Percentiles rank a stretch among this genome's conserved stretches.
Conservation (phyloP, 2,888 invertebrate species). For the Nematopogon swammerdamellus region DNA sequence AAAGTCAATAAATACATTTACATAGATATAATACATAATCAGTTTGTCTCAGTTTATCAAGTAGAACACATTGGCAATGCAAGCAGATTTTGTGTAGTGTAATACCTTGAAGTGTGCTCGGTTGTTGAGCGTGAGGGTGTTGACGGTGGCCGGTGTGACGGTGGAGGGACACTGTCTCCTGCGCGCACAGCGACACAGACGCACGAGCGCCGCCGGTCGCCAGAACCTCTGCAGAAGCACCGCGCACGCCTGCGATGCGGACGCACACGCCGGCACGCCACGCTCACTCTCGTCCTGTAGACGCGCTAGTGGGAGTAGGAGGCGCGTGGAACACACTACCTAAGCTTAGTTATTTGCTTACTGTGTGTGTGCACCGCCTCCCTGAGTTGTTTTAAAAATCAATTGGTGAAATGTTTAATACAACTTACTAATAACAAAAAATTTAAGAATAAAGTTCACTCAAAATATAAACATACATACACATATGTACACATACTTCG, state of each 20-base stretch:
- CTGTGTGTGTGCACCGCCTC: too few relatives aligned
- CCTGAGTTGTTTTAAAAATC: too few relatives aligned
- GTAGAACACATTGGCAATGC: too few relatives aligned
- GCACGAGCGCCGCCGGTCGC: slow-evolving; percentile 54
- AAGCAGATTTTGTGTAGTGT: too few relatives aligned
- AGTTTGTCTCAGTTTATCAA: too few relatives aligned
- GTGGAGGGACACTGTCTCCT: slow-evolving; percentile 47
- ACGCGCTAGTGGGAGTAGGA: not conserved
- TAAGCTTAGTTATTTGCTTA: not conserved
- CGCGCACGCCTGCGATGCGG: slow-evolving; percentile 45
- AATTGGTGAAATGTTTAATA: too few relatives aligned
- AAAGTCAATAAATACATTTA: too few relatives aligned
- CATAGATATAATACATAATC: slow-evolving; percentile 6
- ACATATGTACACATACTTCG: too few relatives aligned
- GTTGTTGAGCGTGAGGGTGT: slow-evolving; percentile 52
- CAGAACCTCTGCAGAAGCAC: slow-evolving; percentile 55
- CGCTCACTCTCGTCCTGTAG: slow-evolving; percentile 58
- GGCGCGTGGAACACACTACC: not conserved
- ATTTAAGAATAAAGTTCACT: too few relatives aligned
- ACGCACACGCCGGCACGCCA: slow-evolving; percentile 49
- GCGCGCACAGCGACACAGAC: slow-evolving; percentile 60
- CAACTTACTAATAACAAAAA: too few relatives aligned
- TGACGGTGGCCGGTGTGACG: slow-evolving; percentile 19
- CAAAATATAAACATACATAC: too few relatives aligned
- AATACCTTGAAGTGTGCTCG: slow-evolving; percentile 62